Evolutionary conservation across 2,113 vertebrate genomes (phyloP), one percentile per base, ranked within the genome.

Genomic region (Trachemys scripta): DNA sequence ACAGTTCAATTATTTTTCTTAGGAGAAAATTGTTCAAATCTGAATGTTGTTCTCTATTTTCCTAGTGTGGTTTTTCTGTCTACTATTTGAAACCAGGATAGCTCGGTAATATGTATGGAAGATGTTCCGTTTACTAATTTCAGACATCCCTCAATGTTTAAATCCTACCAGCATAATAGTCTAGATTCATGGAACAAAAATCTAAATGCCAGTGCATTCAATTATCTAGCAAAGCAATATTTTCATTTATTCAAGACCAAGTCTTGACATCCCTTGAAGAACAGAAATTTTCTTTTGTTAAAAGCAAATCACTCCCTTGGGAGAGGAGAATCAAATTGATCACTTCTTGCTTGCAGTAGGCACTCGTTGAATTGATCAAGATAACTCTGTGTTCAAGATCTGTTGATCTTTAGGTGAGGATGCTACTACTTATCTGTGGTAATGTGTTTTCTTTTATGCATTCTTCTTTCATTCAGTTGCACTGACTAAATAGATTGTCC

Each of bases 101-200:
- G 59, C 27, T 62, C 81, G 87, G 42, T 24, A 84, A 42, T 81
- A 94, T 90, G 90, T 92, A 93, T 94, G 94, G 27, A 84, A 85
- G 88, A 72, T 96, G 95, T 96, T 94, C 82, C 80, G 91, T 27
- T 65, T 89, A 94, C 94, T 93, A 96, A 94, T 96, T 94, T 95
- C 95, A 85, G 95, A 96, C 94, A 89, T 59, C 90, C 78, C 85
- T 87, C 92, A 59, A 80, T 16, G 79, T 82, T 25, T 9, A 42
- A 96, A 96, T 94, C 84, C 65, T 83, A 94, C 91, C 56, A 85
- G 86, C 88, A 91, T 91, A 79, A 94, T 89, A 84, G 16, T 56
- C 85, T 92, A 85, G 85, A 96, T 90, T 86, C 2, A 3, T 59
- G 57, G 80, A 79, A 85, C 82, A 97, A 96, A 96, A 94, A 96